Conservation (phyloP, 2,888 invertebrate species). For the Carterocephalus palaemon region DNA sequence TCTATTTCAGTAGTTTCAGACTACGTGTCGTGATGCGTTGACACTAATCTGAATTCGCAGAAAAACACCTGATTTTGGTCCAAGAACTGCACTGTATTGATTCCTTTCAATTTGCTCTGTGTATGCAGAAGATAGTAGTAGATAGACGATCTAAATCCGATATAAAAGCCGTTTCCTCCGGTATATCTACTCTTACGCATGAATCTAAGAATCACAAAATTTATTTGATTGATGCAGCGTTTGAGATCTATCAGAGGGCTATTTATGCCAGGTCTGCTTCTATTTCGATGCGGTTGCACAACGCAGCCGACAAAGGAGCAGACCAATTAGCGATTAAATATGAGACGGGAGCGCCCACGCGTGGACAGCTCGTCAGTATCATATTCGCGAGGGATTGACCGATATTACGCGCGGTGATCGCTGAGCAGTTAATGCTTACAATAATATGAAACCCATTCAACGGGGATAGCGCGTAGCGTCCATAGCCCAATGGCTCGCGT, state of each 20-base stretch:
- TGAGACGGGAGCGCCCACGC: slow-evolving; percentile 38
- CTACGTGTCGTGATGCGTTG: no score
- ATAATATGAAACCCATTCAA: no score
- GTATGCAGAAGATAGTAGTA: slow-evolving; percentile 5
- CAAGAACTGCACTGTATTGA: no score
- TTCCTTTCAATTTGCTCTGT: slow-evolving; percentile 6
- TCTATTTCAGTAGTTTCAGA: no score
- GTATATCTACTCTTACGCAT: not conserved
- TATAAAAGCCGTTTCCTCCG: not conserved
- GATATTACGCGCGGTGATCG: not conserved
- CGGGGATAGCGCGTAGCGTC: no score
- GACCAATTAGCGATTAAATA: slow-evolving; percentile 58
- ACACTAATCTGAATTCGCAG: no score
- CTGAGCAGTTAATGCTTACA: no score
- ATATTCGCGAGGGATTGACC: slow-evolving; percentile 25
- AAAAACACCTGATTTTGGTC: no score
- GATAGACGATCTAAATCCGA: not conserved
- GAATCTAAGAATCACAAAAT: slow-evolving; percentile 4
- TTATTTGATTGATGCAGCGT: slow-evolving; percentile 32
- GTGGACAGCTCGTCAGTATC: slow-evolving; percentile 32
- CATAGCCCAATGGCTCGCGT: no score
- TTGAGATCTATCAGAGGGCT: slow-evolving; percentile 35
- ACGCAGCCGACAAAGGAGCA: slow-evolving; percentile 38
- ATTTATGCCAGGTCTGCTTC: slow-evolving; percentile 36
- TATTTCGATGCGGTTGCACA: slow-evolving; percentile 42